Evolutionary conservation across 2,888 invertebrate species (phyloP).

Genomic region (Apoda limacodes): DNA sequence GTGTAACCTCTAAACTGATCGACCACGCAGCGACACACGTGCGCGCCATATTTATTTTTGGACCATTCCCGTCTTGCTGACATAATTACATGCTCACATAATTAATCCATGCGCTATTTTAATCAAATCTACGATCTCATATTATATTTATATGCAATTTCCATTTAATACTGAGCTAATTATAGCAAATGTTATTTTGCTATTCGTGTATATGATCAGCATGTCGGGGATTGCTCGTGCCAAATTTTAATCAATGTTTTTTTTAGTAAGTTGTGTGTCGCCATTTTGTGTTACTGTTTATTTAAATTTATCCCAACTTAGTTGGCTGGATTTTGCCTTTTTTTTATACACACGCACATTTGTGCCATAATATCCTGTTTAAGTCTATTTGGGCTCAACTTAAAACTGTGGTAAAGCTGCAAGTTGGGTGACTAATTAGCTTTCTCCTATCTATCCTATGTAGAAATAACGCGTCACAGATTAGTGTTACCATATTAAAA

Average conservation of each 20-base stretch:
- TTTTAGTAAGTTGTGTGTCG: conserved; percentile 55
- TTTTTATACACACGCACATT: conserved; percentile 31
- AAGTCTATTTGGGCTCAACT: conserved; percentile 28
- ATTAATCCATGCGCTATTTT: conserved; percentile 17
- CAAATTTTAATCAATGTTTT: conserved; percentile 26
- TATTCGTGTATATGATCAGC: too few species aligned
- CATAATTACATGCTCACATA: conserved; percentile 26
- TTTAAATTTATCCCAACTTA: conserved; percentile 58
- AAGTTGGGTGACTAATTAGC: conserved; percentile 30
- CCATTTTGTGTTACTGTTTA: conserved; percentile 38
- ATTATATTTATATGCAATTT: too few species aligned
- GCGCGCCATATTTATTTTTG: conserved; percentile 24
- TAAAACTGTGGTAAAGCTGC: conserved; percentile 29
- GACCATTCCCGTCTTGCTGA: conserved; percentile 44
- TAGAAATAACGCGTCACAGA: conserved; percentile 38
- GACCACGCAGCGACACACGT: conserved; percentile 27
- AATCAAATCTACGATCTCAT: too few species aligned
- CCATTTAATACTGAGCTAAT: too few species aligned
- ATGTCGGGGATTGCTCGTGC: conserved; percentile 48
- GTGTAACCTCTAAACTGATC: conserved; percentile 87
- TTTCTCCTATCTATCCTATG: conserved; percentile 29
- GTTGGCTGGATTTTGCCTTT: conserved; percentile 53
- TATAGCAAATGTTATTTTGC: too few species aligned
- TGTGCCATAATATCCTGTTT: conserved; percentile 32
- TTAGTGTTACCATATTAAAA: conserved; percentile 53